These are phyloP conservation scores for Anticlea derivata DNA, from an alignment of 2,888 invertebrate genomes.

Conservation along the genomic window DNA sequence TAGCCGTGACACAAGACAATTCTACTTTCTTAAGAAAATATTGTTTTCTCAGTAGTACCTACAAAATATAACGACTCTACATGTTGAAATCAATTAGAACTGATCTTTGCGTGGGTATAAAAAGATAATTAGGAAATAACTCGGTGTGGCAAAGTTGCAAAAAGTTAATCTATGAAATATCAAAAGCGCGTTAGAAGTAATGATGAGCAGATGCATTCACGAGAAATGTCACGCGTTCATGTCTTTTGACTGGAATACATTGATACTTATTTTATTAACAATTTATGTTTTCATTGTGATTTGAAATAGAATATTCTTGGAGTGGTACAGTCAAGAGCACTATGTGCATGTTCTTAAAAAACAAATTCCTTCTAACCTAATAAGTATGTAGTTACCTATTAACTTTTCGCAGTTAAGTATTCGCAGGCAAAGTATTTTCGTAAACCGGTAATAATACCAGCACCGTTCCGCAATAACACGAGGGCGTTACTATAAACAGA, in stretches of 20 bases:
- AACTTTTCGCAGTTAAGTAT: conserved; percentile 21
- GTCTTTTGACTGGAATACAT: not conserved
- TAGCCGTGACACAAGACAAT: conserved; percentile 69
- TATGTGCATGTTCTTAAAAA: too few relatives aligned
- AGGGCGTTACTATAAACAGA: conserved; percentile 36
- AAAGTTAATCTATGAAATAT: conserved; percentile 16
- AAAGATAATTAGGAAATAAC: conserved; percentile 24
- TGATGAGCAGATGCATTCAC: not conserved
- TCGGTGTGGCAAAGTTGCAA: conserved; percentile 19
- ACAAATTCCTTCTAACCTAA: too few relatives aligned
- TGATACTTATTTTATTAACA: too few relatives aligned
- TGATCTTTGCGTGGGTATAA: conserved; percentile 26
- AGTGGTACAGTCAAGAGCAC: too few relatives aligned
- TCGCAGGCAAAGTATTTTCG: conserved; percentile 26
- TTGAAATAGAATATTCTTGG: too few relatives aligned
- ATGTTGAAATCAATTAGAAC: conserved; percentile 26
- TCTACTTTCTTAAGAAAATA: conserved; percentile 54
- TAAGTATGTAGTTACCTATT: too few relatives aligned
- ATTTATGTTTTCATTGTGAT: not conserved
- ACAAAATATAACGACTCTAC: not conserved
- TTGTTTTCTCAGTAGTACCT: not conserved
- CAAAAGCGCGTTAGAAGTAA: conserved; percentile 13
- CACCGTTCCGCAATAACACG: conserved; percentile 25
- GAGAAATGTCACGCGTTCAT: not conserved
- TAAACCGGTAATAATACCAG: conserved; percentile 14